phyloP scores from a whole-genome alignment of 2,888 invertebrate genomes.

The Eupelmus urozonus region DNA sequence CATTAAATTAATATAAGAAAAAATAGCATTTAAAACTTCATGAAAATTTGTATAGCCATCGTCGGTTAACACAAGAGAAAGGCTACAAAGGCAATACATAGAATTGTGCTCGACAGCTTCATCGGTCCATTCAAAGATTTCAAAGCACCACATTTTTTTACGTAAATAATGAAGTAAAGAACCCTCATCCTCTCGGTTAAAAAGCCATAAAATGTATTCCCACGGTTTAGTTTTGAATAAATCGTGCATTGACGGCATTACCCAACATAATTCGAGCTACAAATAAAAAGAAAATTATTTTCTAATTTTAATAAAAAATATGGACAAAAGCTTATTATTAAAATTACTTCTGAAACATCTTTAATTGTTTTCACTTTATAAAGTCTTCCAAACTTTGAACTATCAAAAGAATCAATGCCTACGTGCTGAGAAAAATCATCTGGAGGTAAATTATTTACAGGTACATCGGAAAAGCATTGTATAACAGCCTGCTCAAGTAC shows the following conservation, averaged over 20 bases:
- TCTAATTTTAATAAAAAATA: conserved; percentile 14
- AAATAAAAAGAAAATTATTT: conserved; percentile 48
- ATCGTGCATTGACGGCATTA: conserved; percentile 81
- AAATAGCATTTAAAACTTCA: conserved; percentile 87
- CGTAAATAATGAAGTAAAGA: conserved; percentile 88
- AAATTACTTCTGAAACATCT: conserved; percentile 83
- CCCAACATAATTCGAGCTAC: conserved; percentile 82
- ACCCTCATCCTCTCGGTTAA: conserved; percentile 92
- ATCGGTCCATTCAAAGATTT: conserved; percentile 84
- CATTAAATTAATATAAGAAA: conserved; percentile 88
- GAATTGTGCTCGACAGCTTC: conserved; percentile 89
- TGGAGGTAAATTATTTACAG: conserved; percentile 82
- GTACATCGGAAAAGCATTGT: conserved; percentile 84
- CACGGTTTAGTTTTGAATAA: conserved; percentile 88
- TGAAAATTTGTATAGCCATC: conserved; percentile 85
- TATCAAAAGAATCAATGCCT: conserved; percentile 80
- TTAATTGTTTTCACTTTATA: conserved; percentile 88
- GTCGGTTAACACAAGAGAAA: conserved; percentile 87
- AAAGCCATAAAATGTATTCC: conserved; percentile 85
- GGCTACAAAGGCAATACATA: conserved; percentile 86
- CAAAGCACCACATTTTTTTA: conserved; percentile 87
- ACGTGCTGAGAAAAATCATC: conserved; percentile 81
- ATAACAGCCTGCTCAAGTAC: conserved; percentile 83
- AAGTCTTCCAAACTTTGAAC: conserved; percentile 82
- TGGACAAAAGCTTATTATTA: too few species aligned